Evolutionary conservation across 2,113 vertebrate genomes (phyloP), one percentile per base, ranked within the genome.

Genomic region (Lophochroa leadbeateri): DNA sequence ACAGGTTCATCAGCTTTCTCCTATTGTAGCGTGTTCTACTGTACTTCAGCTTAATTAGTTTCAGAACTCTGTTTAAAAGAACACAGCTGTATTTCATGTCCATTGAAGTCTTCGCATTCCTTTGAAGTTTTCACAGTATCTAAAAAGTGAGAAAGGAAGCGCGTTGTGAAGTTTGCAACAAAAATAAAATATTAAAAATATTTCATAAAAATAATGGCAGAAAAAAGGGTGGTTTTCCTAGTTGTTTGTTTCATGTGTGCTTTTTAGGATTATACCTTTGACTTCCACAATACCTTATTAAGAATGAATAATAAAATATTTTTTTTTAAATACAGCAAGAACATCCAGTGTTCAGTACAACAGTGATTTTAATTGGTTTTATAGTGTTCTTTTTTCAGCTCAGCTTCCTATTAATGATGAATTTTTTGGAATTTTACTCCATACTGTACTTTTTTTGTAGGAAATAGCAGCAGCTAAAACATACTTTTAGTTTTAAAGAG

Each of bases 31-130:
- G 44, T 90, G 27, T 91, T 94, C 52, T 52, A 37, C 71, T 46
- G 6, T 69, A 71, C 80, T 93, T 92, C 80, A 84, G 39, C 49
- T 69, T 79, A 68, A 88, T 90, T 94, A 80, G 33, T 75, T 94
- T 95, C 85, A 75, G 52, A 92, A 69, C 53, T 47, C 35, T 69
- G 29, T 68, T 84, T 94, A 55, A 82, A 96, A 82, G 74, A 69
- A 25, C 63, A 74, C 31, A 33, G 27, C 25, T 81, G 0, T 71
- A 21, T 92, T 92, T 86, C 49, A 55, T 21, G 31, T 58, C 18
- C 5, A 5, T 39, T 83, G 50, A 82, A 77, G 46, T 31, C 55
- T 68, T 79, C 31, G 29, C 37, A 60, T 49, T 82, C 58, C 75
- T 93, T 92, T 94, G 46, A 94, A 82, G 68, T 92, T 86, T 94